phyloP scores from a whole-genome alignment of 2,113 vertebrate genomes.

The Cacatua alba region DNA sequence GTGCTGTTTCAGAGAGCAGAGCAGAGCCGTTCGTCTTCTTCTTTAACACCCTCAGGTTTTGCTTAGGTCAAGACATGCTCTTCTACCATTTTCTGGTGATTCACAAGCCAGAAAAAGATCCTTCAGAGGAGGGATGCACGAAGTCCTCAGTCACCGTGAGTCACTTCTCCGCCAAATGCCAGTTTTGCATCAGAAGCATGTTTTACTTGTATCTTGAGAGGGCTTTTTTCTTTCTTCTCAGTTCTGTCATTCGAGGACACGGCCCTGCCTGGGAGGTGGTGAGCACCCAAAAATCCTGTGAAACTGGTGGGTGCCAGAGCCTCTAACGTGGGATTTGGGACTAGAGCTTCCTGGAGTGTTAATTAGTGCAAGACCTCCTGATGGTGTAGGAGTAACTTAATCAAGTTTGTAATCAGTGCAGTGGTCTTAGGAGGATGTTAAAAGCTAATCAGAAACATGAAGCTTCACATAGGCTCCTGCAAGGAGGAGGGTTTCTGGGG shows the following conservation, averaged over 20 bases:
- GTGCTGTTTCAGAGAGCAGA: background rate
- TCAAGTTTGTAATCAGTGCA: background rate
- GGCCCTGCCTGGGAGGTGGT: background rate
- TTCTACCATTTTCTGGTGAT: slow-evolving; percentile 51
- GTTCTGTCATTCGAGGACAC: slow-evolving; percentile 18
- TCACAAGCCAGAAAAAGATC: slow-evolving; percentile 58
- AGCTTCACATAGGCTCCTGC: background rate
- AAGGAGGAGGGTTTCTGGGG: background rate
- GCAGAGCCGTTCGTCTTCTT: background rate
- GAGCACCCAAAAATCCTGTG: slow-evolving; percentile 24
- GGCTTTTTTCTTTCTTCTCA: background rate
- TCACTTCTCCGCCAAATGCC: slow-evolving; percentile 50
- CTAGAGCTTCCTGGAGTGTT: background rate
- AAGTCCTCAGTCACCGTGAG: slow-evolving; percentile 51
- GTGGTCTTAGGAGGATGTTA: background rate
- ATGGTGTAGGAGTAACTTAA: background rate
- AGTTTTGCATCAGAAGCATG: slow-evolving; percentile 46
- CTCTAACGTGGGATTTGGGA: background rate
- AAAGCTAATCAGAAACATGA: background rate
- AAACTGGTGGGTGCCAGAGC: background rate
- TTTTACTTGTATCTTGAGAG: slow-evolving; percentile 25
- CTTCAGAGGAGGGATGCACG: slow-evolving; percentile 19
- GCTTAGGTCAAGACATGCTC: slow-evolving; percentile 43
- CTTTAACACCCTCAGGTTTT: background rate
- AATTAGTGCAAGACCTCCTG: background rate